Evolutionary conservation across 1,140 invertebrate genomes (phyloP).

Genomic region (Drosophila albomicans): DNA sequence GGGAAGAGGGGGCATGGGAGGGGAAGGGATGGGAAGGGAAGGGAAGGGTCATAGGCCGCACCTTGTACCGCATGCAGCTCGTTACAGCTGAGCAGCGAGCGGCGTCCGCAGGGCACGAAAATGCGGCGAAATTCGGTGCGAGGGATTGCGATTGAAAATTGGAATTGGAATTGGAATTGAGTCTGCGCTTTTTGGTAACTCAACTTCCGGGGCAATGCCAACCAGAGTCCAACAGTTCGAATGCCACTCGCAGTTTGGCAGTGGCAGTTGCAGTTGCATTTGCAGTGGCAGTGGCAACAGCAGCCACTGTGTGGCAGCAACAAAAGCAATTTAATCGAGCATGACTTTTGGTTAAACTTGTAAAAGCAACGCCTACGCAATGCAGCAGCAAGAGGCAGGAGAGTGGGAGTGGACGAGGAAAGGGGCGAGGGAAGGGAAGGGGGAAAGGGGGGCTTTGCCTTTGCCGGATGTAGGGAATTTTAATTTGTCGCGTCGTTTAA

Average conservation of each 20-base stretch:
- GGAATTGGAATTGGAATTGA: conserved; percentile 53
- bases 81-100: conserved; percentile 50
- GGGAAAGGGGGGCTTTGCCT: background rate
- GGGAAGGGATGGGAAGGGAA: background rate
- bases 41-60: conserved; percentile 46
- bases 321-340: conserved; percentile 84
- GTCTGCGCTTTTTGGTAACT: conserved; percentile 73
- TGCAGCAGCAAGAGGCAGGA: background rate
- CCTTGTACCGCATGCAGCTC: conserved; percentile 59
- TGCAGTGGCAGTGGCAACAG: background rate
- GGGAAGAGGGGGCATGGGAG: background rate
- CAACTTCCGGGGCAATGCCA: conserved; percentile 63
- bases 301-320: conserved; percentile 26
- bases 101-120: background rate
- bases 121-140: background rate
- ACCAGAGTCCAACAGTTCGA: no score
- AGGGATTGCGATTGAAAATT: conserved; percentile 26
- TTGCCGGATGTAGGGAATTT: conserved; percentile 80
- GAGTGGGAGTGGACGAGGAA: background rate
- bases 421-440: background rate
- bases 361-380: conserved; percentile 79
- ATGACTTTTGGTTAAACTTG: conserved; percentile 83
- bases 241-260: no score
- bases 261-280: conserved; percentile 17
- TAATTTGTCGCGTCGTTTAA: conserved; percentile 83